Evolutionary conservation across 2,113 vertebrate species (phyloP).

Genomic region (Anoplopoma fimbria): DNA sequence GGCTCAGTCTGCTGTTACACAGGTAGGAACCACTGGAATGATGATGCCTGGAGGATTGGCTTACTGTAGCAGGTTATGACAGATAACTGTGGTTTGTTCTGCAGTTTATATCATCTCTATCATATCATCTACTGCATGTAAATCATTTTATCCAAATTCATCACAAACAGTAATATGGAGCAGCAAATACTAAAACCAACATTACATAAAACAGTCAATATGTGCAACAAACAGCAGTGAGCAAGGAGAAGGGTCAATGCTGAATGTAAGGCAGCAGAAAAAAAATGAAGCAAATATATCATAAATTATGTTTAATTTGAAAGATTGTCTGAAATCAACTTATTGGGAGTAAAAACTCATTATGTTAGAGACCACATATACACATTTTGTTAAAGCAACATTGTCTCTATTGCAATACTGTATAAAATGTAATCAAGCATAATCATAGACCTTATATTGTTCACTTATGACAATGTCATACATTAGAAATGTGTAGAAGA

Average conservation of each 20-base stretch:
- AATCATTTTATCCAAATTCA: not conserved
- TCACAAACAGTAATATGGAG: not conserved
- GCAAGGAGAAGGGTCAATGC: not conserved
- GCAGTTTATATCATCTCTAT: not conserved
- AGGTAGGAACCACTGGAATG: conserved; percentile 53
- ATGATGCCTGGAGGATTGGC: not conserved
- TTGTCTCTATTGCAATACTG: not conserved
- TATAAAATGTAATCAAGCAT: not conserved
- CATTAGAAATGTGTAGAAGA: too few relatives aligned
- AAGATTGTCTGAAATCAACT: too few relatives aligned
- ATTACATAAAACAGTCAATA: not conserved
- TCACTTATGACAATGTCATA: not conserved
- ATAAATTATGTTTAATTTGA: too few relatives aligned
- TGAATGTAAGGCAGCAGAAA: not conserved
- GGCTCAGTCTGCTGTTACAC: conserved; percentile 82
- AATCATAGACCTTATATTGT: not conserved
- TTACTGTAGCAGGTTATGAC: not conserved
- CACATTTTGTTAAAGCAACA: not conserved
- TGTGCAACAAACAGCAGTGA: not conserved
- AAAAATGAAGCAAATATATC: not conserved
- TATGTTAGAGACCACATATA: not conserved
- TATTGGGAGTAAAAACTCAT: not conserved
- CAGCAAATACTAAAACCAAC: not conserved
- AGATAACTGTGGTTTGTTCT: not conserved
- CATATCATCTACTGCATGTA: not conserved